A percentile compares a stretch with the other conserved stretches of the same genome.
Conservation (phyloP, 2,888 invertebrate genomes). For the Eupithecia exiguata region DNA sequence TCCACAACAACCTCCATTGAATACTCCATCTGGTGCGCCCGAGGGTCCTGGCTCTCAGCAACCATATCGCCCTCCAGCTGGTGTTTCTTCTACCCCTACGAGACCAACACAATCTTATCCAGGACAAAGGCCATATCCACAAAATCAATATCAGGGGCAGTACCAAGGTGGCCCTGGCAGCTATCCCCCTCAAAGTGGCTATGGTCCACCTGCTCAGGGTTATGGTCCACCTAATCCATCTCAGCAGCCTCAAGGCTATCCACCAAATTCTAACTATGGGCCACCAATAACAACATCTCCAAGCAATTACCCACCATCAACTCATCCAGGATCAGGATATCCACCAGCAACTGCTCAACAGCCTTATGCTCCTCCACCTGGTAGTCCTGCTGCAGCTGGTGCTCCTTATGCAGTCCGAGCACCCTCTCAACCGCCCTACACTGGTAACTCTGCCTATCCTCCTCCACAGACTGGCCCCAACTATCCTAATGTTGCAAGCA, state of each 20-base stretch:
- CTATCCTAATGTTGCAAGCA: slow-evolving; percentile 78
- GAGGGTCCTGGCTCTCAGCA: slow-evolving; percentile 76
- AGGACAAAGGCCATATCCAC: slow-evolving; percentile 87
- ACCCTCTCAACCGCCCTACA: slow-evolving; percentile 73
- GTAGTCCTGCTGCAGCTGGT: slow-evolving; percentile 73
- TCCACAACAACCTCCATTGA: slow-evolving; percentile 70
- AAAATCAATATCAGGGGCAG: slow-evolving; percentile 86
- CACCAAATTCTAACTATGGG: slow-evolving; percentile 85
- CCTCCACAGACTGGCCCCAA: slow-evolving; percentile 74
- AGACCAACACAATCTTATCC: slow-evolving; percentile 86
- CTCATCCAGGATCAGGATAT: slow-evolving; percentile 76
- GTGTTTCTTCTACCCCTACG: slow-evolving; percentile 81
- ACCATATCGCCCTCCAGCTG: slow-evolving; percentile 78
- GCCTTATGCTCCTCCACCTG: slow-evolving; percentile 79
- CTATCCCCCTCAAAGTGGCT: slow-evolving; percentile 87
- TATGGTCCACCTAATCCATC: slow-evolving; percentile 86
- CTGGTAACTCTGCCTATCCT: slow-evolving; percentile 77
- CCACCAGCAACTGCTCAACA: slow-evolving; percentile 78
- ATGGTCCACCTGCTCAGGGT: slow-evolving; percentile 87
- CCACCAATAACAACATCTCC: slow-evolving; percentile 85
- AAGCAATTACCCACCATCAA: slow-evolving; percentile 83
- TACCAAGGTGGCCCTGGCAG: slow-evolving; percentile 83
- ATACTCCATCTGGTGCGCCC: slow-evolving; percentile 68
- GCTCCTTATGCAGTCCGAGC: slow-evolving; percentile 77
- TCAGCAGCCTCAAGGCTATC: slow-evolving; percentile 86